Evolutionary conservation across 2,113 vertebrate genomes (phyloP).

Genomic region (Chionis minor): DNA sequence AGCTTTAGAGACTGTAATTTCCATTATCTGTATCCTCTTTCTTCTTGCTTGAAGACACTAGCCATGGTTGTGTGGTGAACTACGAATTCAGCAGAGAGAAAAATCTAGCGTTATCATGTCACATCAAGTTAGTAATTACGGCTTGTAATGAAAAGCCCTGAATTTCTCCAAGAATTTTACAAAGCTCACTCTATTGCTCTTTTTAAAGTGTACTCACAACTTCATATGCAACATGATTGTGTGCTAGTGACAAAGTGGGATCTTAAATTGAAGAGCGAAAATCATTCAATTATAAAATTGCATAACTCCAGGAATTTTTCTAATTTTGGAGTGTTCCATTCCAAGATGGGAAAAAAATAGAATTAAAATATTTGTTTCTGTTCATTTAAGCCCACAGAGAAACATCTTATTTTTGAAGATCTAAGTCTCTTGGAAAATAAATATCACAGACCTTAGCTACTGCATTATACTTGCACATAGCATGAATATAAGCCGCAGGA

Average conservation of each 20-base stretch:
- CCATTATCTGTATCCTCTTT: neutral
- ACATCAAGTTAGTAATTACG: neutral
- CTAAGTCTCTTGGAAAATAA: neutral
- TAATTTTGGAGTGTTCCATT: neutral
- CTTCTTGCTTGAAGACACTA: neutral
- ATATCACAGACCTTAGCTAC: neutral
- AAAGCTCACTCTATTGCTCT: neutral
- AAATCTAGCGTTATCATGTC: neutral
- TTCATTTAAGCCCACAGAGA: neutral
- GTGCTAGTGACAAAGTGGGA: neutral
- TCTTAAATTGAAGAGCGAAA: neutral
- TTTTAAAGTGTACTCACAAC: neutral
- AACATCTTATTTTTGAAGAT: neutral
- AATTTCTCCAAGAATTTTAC: neutral
- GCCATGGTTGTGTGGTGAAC: neutral
- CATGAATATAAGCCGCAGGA: neutral
- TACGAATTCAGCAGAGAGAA: neutral
- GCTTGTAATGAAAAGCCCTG: neutral
- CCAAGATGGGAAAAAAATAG: neutral
- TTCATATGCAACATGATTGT: neutral
- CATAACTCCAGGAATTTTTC: neutral
- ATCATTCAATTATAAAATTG: neutral
- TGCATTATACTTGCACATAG: neutral
- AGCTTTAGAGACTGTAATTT: neutral
- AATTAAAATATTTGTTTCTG: neutral